These are phyloP conservation scores for Cardinalis cardinalis DNA, from an alignment of 2,113 vertebrate genomes.

Conservation along the genomic window DNA sequence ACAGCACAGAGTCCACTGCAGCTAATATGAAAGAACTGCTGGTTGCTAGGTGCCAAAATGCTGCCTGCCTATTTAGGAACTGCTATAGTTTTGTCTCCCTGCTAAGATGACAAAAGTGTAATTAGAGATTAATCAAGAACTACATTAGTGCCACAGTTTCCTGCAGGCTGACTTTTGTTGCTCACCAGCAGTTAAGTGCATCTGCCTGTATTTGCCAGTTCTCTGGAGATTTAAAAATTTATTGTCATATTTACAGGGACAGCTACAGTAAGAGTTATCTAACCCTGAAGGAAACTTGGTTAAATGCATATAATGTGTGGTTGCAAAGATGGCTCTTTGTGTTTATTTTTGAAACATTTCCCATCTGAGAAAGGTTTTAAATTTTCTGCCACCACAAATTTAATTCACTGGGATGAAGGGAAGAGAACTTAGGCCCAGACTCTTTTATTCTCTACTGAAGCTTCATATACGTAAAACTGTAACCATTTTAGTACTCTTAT, in stretches of 20 bases:
- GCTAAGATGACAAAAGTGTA: constrained; percentile 89
- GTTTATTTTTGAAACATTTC: constrained; percentile 43
- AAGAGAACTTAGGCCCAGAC: background rate
- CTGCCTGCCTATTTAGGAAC: constrained; percentile 82
- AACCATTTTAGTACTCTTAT: background rate
- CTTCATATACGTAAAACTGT: background rate
- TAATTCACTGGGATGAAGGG: background rate
- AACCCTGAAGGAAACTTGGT: constrained; percentile 64
- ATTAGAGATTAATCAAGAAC: constrained; percentile 92
- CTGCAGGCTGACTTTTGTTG: constrained; percentile 75
- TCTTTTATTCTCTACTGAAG: background rate
- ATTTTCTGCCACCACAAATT: background rate
- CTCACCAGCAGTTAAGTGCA: constrained; percentile 82
- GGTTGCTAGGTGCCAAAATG: constrained; percentile 89
- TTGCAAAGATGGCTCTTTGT: background rate
- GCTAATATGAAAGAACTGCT: constrained; percentile 75
- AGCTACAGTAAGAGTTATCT: constrained; percentile 65
- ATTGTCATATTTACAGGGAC: constrained; percentile 77
- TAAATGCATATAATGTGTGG: constrained; percentile 64
- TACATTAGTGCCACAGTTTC: constrained; percentile 80
- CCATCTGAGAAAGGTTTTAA: constrained; percentile 1
- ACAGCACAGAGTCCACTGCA: constrained; percentile 72
- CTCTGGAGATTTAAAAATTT: constrained; percentile 79
- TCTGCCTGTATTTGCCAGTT: constrained; percentile 76
- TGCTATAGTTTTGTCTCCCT: constrained; percentile 86